Percentiles rank a stretch among this genome's conserved stretches.
Conservation (phyloP, 2,113 vertebrate genomes). For the Aramus guarauna region DNA sequence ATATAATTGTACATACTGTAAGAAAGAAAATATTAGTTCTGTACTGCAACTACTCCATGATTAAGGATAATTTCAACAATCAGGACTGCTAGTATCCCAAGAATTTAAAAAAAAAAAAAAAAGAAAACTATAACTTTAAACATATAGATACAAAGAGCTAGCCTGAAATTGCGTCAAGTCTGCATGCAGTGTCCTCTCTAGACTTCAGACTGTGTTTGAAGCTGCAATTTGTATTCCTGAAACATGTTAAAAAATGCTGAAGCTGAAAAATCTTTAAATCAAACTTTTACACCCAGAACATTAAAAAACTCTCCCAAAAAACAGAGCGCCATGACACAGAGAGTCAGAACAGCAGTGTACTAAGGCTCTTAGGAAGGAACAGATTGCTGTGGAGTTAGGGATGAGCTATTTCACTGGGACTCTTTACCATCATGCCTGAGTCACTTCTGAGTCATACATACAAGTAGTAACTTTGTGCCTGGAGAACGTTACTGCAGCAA, state of each 20-base stretch:
- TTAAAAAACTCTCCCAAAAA: background rate
- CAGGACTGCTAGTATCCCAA: background rate
- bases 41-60: background rate
- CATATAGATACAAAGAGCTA: background rate
- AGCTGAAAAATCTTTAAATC: background rate
- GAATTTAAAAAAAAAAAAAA: background rate
- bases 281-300: background rate
- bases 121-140: background rate
- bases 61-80: background rate
- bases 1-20: background rate
- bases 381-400: background rate
- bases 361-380: background rate
- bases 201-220: background rate
- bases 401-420: background rate
- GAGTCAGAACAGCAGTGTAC: background rate
- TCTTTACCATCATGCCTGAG: background rate
- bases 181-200: background rate
- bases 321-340: background rate
- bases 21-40: background rate
- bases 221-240: background rate
- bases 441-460: background rate
- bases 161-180: background rate
- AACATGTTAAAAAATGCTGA: background rate
- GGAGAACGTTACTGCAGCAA: background rate
- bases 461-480: background rate